Percentiles rank a stretch among this genome's conserved stretches.
These are phyloP conservation scores for Clistopyga incitator DNA, from an alignment of 2,888 invertebrate species.

Conservation along the genomic window DNA sequence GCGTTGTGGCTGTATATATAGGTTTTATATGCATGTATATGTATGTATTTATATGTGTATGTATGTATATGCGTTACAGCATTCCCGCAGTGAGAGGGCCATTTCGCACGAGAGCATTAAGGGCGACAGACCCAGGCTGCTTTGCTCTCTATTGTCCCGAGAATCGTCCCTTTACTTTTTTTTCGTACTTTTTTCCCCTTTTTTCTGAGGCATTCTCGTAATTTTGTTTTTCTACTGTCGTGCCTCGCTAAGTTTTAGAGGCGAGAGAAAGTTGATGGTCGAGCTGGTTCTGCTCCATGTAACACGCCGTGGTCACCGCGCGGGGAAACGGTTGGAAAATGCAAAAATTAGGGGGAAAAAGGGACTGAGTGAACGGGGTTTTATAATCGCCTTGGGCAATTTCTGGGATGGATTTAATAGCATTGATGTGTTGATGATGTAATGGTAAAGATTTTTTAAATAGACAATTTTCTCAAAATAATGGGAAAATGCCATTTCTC, in stretches of 20 bases:
- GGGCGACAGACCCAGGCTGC: conserved; percentile 55
- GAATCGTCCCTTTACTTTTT: conserved; percentile 66
- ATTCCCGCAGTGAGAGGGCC: conserved; percentile 63
- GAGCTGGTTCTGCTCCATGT: conserved; percentile 34
- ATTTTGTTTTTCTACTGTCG: conserved; percentile 61
- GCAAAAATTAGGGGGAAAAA: not conserved
- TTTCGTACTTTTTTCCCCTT: too few species aligned
- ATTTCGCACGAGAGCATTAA: conserved; percentile 66
- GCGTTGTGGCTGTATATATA: conserved; percentile 15
- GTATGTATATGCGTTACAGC: conserved; percentile 20
- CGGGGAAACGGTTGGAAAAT: not conserved
- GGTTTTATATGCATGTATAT: not conserved
- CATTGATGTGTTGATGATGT: too few species aligned
- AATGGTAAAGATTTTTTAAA: too few species aligned
- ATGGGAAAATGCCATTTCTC: too few species aligned
- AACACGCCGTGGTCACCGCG: conserved; percentile 19
- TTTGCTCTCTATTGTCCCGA: conserved; percentile 68
- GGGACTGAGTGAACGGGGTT: too few species aligned
- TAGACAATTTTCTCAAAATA: too few species aligned
- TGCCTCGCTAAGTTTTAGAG: conserved; percentile 63
- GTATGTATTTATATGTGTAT: not conserved
- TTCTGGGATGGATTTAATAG: too few species aligned
- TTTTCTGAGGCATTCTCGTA: conserved; percentile 47
- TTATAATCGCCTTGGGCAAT: too few species aligned
- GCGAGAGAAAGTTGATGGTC: conserved; percentile 39